Conservation (phyloP, 1,140 invertebrate species). For the Holcopasites calliopsidis region DNA sequence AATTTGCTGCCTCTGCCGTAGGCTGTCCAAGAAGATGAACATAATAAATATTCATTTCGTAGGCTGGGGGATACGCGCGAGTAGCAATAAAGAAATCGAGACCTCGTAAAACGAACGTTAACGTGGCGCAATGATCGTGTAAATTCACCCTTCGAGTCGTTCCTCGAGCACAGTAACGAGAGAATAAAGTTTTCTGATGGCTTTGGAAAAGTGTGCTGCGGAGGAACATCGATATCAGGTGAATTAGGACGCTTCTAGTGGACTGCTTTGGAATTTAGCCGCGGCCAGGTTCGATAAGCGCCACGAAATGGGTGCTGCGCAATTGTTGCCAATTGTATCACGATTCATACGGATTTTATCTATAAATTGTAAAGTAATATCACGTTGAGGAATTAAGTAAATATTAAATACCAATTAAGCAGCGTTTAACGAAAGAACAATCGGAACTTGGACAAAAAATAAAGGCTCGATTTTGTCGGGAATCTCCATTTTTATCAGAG, state of each 20-base stretch:
- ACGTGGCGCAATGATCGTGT: conserved; percentile 26
- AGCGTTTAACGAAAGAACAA: no score
- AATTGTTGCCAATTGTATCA: no score
- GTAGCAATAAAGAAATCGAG: conserved; percentile 35
- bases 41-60: conserved; percentile 56
- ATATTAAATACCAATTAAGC: no score
- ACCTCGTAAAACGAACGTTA: conserved; percentile 47
- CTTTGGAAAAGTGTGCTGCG: neutral
- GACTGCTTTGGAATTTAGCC: conserved; percentile 3
- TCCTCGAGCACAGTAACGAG: no score
- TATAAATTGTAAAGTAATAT: no score
- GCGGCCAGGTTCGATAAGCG: neutral
- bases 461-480: no score
- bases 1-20: conserved; percentile 32
- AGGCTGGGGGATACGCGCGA: neutral
- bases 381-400: no score
- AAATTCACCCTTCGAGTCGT: neutral
- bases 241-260: conserved; percentile 3
- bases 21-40: conserved; percentile 7
- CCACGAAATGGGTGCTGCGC: no score
- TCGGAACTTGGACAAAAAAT: no score
- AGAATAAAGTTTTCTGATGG: conserved; percentile 6
- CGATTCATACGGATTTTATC: no score
- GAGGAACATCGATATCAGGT: neutral
- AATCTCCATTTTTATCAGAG: conserved; percentile 10